These are phyloP conservation scores for Erithacus rubecula DNA, from an alignment of 2,797 vertebrate species.

Conservation along the genomic window DNA sequence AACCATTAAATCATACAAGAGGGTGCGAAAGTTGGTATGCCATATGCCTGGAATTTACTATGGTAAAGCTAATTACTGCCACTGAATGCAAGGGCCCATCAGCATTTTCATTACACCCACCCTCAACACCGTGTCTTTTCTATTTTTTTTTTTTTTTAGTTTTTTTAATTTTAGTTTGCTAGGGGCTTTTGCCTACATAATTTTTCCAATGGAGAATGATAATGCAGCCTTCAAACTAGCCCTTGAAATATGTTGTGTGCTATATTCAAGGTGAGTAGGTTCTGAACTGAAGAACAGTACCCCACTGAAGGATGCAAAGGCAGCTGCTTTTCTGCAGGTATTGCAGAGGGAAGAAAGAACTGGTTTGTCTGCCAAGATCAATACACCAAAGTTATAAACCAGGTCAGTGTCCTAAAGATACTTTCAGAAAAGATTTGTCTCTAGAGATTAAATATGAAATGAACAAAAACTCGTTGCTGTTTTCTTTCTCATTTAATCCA, in stretches of 20 bases:
- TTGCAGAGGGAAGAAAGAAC: not conserved
- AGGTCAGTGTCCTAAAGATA: not conserved
- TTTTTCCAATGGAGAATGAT: not conserved
- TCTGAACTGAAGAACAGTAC: not conserved
- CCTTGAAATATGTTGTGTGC: not conserved
- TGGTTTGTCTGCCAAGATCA: not conserved
- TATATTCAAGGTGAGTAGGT: not conserved
- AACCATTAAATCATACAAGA: conserved; percentile 19
- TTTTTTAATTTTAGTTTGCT: not conserved
- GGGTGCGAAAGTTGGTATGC: conserved; percentile 18
- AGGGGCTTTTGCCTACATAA: not conserved
- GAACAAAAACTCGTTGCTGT: not conserved
- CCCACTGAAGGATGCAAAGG: not conserved
- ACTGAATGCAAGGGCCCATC: not conserved
- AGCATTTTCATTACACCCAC: conserved; percentile 39
- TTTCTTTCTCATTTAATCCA: not conserved
- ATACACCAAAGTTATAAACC: not conserved
- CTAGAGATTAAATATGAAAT: not conserved
- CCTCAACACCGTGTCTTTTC: not conserved
- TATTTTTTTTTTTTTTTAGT: not conserved
- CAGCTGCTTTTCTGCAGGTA: not conserved
- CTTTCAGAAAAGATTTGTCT: not conserved
- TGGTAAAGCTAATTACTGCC: conserved; percentile 44
- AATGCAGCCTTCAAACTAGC: not conserved
- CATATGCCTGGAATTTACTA: conserved; percentile 62